A percentile compares a stretch with the other conserved stretches of the same genome.
These are phyloP conservation scores for Karalla daura DNA, from an alignment of 2,797 vertebrate species.

Conservation along the genomic window DNA sequence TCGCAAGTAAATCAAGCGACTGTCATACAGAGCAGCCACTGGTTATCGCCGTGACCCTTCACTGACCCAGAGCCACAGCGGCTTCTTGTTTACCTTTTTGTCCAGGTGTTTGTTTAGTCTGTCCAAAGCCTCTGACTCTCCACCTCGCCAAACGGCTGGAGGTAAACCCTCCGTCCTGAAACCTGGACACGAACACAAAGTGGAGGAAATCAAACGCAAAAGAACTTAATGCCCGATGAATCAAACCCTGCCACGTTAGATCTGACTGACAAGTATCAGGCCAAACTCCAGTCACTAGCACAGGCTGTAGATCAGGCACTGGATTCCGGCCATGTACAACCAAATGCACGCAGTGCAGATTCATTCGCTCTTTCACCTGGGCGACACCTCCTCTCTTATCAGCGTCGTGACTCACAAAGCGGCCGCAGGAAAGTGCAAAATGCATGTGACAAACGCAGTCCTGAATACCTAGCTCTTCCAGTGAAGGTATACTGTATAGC, in stretches of 20 bases:
- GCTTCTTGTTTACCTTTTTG: slow-evolving; percentile 87
- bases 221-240: background rate
- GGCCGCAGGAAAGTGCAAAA: background rate
- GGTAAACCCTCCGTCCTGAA: slow-evolving; percentile 88
- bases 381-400: background rate
- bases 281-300: background rate
- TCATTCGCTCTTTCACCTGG: background rate
- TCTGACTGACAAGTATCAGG: background rate
- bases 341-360: background rate
- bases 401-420: background rate
- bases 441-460: background rate
- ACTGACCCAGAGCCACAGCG: too few relatives aligned
- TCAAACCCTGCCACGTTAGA: too few relatives aligned
- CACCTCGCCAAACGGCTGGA: slow-evolving; percentile 92
- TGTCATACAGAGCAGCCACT: background rate
- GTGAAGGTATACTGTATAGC: slow-evolving; percentile 92
- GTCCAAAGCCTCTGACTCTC: slow-evolving; percentile 94
- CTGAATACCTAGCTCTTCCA: slow-evolving; percentile 92
- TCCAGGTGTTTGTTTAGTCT: slow-evolving; percentile 95
- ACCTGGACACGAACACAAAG: slow-evolving; percentile 78
- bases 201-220: slow-evolving; percentile 1
- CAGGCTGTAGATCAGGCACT: background rate
- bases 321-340: background rate
- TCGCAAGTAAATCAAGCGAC: background rate
- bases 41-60: background rate